Evolutionary conservation across 2,888 invertebrate genomes (phyloP), one percentile per base, ranked within the genome.

Genomic region (Sinopyrophorus schimmeli): DNA sequence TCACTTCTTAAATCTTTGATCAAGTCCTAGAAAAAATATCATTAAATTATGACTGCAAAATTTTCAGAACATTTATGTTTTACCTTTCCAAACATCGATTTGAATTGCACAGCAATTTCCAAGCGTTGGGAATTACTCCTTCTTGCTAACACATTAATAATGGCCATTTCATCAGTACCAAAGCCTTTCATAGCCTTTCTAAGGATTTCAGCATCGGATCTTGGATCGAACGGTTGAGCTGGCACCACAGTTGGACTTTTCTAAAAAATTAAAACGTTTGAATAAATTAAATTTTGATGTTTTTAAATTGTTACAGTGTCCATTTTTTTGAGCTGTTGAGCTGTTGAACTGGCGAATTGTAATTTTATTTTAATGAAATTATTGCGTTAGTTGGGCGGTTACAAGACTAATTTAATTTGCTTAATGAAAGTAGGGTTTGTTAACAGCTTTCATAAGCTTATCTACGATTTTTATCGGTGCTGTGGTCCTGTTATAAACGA

Each of bases 101-200:
- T 94, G 73, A 88, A 94, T 65, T 86, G 84, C 15, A 81, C 78
- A 12, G 86, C 82, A 61, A 94, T 89, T 66, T 91, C 84, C 59
- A 91, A 80, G 47, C 97, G 81, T 73, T 98, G 95, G 17, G 81
- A 81, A 66, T 94, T 93, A 57, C 86, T 86, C 35, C 96, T 83
- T 56, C 83, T 82, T 5, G 89, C 83, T 31, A 97, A 77, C 6
- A 96, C 84, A 60, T 87, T 84, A 47, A 94, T 92, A 61, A 96
- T 87, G 0, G 89, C 80, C 66, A 88, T 87, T 70, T 96, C 95
- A 69, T 96, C 91, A 0, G 95, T 95, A 18, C 94, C 92, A 61
- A 89, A 84, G 37, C 92, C 93, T 75, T 92, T 92, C 93, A 93
- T 93, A 0, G 93, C 92, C 63, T 87, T 88, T n/a, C 92, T 80